A percentile compares a stretch with the other conserved stretches of the same genome.
These are phyloP conservation scores for Bombus ignitus DNA, from an alignment of 1,140 invertebrate species.

Conservation along the genomic window DNA sequence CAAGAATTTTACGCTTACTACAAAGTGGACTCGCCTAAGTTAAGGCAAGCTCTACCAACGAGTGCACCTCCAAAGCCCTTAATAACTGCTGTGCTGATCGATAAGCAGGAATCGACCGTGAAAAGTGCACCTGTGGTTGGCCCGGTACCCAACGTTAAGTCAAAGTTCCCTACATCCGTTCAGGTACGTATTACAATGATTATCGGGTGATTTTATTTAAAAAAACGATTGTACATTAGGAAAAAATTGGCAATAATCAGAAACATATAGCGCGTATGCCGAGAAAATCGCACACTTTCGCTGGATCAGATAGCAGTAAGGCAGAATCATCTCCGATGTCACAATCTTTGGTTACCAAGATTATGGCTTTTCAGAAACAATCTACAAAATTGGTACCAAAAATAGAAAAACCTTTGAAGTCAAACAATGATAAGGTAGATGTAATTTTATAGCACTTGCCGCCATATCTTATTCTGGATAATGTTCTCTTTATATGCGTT, in stretches of 20 bases:
- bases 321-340: slow-evolving; percentile 24
- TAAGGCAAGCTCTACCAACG: slow-evolving; percentile 62
- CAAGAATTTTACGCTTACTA: slow-evolving; percentile 76
- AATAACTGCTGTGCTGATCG: slow-evolving; percentile 46
- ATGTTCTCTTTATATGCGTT: background rate
- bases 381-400: slow-evolving; percentile 49
- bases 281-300: slow-evolving; percentile 41
- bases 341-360: slow-evolving; percentile 64
- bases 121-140: slow-evolving; percentile 51
- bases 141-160: slow-evolving; percentile 21
- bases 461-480: background rate
- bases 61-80: slow-evolving; percentile 39
- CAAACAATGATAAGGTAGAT: slow-evolving; percentile 68
- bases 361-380: slow-evolving; percentile 68
- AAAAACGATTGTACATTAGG: slow-evolving; percentile 6
- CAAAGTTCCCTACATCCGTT: slow-evolving; percentile 30
- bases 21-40: slow-evolving; percentile 68
- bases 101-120: slow-evolving; percentile 53
- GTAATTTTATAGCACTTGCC: background rate
- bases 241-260: slow-evolving; percentile 17
- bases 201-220: background rate
- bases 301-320: slow-evolving; percentile 20
- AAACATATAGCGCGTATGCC: slow-evolving; percentile 31
- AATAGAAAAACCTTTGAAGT: slow-evolving; percentile 54
- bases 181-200: slow-evolving; percentile 45